A percentile compares a stretch with the other conserved stretches of the same genome.
Evolutionary conservation across 2,797 vertebrate genomes (phyloP).

Genomic region (Ispidina lecontei): DNA sequence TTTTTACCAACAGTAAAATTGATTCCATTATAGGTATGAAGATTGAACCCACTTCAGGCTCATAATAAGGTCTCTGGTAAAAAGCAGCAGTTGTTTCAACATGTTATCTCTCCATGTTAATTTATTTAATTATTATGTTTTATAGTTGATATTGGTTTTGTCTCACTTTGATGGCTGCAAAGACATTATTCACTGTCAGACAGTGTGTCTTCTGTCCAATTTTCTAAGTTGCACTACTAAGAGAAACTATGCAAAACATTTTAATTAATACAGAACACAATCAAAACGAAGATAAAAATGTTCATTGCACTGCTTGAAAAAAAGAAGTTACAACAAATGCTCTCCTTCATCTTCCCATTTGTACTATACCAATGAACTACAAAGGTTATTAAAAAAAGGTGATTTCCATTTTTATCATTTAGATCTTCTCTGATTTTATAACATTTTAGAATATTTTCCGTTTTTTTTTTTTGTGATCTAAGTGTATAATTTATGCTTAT

Average conservation of each 20-base stretch:
- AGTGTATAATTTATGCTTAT: not conserved
- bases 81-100: not conserved
- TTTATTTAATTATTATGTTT: slow-evolving; percentile 57
- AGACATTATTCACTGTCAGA: slow-evolving; percentile 33
- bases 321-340: slow-evolving; percentile 15
- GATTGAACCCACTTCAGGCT: not conserved
- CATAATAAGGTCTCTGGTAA: not conserved
- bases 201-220: slow-evolving; percentile 7
- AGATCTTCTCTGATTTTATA: not conserved
- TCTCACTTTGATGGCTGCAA: slow-evolving; percentile 39
- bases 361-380: not conserved
- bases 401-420: slow-evolving; percentile 35
- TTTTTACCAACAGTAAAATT: not conserved
- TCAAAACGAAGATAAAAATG: slow-evolving; percentile 32
- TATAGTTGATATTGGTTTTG: slow-evolving; percentile 23
- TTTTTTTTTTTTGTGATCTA: not conserved
- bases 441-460: not conserved
- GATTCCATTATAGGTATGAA: not conserved
- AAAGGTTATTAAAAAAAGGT: slow-evolving; percentile 29
- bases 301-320: slow-evolving; percentile 22
- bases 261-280: slow-evolving; percentile 66
- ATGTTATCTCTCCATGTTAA: not conserved
- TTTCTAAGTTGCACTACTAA: slow-evolving; percentile 32
- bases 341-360: slow-evolving; percentile 9
- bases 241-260: slow-evolving; percentile 55